These are phyloP conservation scores for Rhopalosiphum nymphaeae DNA, from an alignment of 2,888 invertebrate genomes.

Conservation along the genomic window DNA sequence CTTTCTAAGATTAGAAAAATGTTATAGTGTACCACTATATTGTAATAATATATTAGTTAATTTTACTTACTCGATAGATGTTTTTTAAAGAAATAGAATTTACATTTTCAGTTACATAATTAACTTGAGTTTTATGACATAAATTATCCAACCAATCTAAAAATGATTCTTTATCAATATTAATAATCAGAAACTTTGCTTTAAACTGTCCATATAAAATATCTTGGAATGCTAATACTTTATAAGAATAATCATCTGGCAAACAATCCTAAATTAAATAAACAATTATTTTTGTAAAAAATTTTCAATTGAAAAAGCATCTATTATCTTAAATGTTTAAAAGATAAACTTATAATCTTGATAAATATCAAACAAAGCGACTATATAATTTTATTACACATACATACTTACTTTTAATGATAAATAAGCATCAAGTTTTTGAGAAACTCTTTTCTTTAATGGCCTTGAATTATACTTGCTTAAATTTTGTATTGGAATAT, in stretches of 20 bases:
- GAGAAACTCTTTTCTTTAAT: not conserved
- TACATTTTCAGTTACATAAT: not conserved
- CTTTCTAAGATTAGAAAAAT: not conserved
- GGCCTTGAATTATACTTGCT: not conserved
- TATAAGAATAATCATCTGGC: conserved; percentile 27
- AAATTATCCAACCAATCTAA: conserved; percentile 23
- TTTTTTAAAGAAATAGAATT: not conserved
- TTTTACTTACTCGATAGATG: not conserved
- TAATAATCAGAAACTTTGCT: conserved; percentile 4
- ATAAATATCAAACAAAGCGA: not conserved
- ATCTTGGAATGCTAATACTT: conserved; percentile 16
- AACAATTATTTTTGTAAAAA: not conserved
- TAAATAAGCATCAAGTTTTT: not conserved
- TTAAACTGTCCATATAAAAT: conserved; percentile 17
- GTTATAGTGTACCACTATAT: not conserved
- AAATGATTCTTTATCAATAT: not conserved
- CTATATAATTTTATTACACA: not conserved
- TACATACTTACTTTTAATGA: conserved; percentile 34
- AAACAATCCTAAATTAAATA: conserved; percentile 20
- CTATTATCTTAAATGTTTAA: not conserved
- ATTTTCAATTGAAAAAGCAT: not conserved
- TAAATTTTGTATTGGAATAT: not conserved
- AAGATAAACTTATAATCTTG: not conserved
- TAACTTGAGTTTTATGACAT: conserved; percentile 32
- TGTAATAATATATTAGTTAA: not conserved